These are phyloP conservation scores for Tolypeutes matacus DNA, from an alignment of 2,797 vertebrate genomes.

Conservation along the genomic window DNA sequence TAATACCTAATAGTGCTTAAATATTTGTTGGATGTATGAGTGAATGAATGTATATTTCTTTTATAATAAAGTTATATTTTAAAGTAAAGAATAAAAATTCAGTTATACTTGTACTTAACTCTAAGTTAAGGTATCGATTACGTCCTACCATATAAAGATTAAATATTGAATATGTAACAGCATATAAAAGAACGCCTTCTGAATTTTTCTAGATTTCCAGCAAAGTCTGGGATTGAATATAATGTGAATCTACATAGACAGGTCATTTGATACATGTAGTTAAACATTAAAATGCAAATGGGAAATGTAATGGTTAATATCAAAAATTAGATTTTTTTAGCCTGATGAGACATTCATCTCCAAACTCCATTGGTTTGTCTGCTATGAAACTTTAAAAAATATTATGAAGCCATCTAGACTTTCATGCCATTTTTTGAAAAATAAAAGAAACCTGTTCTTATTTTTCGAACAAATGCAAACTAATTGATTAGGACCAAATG, in stretches of 20 bases:
- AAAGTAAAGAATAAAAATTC: not conserved
- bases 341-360: not conserved
- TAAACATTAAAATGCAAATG: slow-evolving; percentile 12
- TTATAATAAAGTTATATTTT: not conserved
- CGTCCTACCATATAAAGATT: not conserved
- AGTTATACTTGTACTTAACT: not conserved
- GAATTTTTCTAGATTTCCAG: not conserved
- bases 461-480: slow-evolving; percentile 39
- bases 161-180: not conserved
- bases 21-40: no score
- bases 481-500: not conserved
- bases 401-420: not conserved
- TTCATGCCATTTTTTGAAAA: slow-evolving; percentile 2
- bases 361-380: not conserved
- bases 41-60: not conserved
- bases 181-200: not conserved
- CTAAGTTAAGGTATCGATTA: not conserved
- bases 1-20: not conserved
- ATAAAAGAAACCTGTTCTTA: slow-evolving; percentile 20
- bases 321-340: not conserved
- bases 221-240: not conserved
- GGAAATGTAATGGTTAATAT: not conserved
- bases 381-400: slow-evolving; percentile 7
- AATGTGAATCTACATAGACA: not conserved
- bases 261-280: not conserved